Evolutionary conservation across 2,113 vertebrate genomes (phyloP).

Genomic region (Pachyramphus minor): DNA sequence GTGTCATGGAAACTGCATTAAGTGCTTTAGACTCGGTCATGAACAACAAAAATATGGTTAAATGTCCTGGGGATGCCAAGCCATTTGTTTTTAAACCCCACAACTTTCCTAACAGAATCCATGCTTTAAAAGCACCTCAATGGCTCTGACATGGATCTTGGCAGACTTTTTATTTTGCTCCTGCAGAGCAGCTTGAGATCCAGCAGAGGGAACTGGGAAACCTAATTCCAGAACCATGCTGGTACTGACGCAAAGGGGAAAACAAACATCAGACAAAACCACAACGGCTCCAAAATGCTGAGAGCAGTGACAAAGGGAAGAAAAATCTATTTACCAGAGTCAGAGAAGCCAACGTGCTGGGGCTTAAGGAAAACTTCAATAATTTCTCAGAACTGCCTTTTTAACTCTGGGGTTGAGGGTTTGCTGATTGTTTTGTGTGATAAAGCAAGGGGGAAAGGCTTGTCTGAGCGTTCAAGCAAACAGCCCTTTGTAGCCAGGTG

Average conservation of each 20-base stretch:
- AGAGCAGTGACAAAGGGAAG: not conserved
- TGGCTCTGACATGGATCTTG: not conserved
- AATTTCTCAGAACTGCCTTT: not conserved
- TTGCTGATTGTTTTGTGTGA: not conserved
- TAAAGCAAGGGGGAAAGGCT: not conserved
- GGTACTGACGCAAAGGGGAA: constrained; percentile 47
- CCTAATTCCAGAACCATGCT: constrained; percentile 43
- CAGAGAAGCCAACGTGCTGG: not conserved
- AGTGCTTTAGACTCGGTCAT: not conserved
- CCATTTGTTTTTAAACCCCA: not conserved
- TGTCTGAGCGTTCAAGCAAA: not conserved
- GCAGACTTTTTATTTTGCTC: constrained; percentile 43
- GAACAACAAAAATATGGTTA: not conserved
- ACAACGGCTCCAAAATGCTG: not conserved
- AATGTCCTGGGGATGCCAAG: not conserved
- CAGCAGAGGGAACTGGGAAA: constrained; percentile 63
- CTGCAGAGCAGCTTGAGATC: constrained; percentile 50
- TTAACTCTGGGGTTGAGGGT: not conserved
- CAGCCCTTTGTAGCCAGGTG: not conserved
- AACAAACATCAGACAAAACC: constrained; percentile 29
- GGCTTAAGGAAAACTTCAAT: not conserved
- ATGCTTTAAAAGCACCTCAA: not conserved
- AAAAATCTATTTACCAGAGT: not conserved
- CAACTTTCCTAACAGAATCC: not conserved
- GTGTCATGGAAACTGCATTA: not conserved